A percentile compares a stretch with the other conserved stretches of the same genome.
phyloP scores from a whole-genome alignment of 2,797 vertebrate species.

The Squalus acanthias region DNA sequence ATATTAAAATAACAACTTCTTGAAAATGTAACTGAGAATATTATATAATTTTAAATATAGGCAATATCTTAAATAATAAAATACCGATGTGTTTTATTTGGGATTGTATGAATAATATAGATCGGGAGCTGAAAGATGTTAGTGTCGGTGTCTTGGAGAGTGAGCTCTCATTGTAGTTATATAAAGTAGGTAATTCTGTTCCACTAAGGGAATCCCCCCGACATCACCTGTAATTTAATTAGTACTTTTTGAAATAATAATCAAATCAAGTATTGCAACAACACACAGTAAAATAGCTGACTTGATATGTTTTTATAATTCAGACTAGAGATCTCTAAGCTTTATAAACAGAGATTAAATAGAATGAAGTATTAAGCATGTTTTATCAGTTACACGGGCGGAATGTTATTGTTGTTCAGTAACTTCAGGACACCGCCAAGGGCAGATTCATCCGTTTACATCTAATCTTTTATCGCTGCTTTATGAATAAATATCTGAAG shows the following conservation, averaged over 20 bases:
- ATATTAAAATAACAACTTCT: not conserved
- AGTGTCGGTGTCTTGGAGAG: not conserved
- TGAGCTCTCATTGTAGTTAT: not conserved
- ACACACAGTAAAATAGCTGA: not conserved
- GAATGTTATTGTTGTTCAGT: not conserved
- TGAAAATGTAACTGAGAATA: not conserved
- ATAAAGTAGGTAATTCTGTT: too few relatives aligned
- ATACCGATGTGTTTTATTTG: not conserved
- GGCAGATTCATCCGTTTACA: not conserved
- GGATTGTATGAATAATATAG: not conserved
- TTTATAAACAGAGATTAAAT: not conserved
- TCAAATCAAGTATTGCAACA: not conserved
- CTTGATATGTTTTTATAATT: not conserved
- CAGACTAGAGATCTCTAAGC: not conserved
- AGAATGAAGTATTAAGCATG: not conserved
- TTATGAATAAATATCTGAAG: slow-evolving; percentile 73
- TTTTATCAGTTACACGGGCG: not conserved
- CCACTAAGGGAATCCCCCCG: not conserved
- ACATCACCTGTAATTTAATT: not conserved
- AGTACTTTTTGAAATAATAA: not conserved
- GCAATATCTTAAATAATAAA: not conserved
- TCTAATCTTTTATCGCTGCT: slow-evolving; percentile 49
- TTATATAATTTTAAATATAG: not conserved
- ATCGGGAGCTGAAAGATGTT: not conserved
- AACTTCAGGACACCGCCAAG: not conserved